These are phyloP conservation scores for Genyomyrus donnyi DNA, from an alignment of 2,113 vertebrate genomes.

Conservation along the genomic window DNA sequence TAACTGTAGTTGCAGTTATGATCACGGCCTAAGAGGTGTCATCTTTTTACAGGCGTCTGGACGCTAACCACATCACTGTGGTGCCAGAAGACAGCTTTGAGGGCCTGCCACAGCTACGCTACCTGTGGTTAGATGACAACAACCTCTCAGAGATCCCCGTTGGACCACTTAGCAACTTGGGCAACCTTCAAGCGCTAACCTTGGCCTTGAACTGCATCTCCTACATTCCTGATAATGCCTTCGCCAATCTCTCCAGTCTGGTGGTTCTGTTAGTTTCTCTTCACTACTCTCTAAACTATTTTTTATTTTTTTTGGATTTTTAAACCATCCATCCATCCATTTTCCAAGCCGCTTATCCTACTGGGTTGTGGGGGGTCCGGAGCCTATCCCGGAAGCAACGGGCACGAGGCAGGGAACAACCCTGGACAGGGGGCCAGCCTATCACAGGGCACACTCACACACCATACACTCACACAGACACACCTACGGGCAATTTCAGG, in stretches of 20 bases:
- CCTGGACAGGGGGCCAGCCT: too few relatives aligned
- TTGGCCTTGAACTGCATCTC: conserved; percentile 90
- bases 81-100: conserved; percentile 91
- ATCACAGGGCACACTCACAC: too few relatives aligned
- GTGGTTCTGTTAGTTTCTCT: conserved; percentile 84
- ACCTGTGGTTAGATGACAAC: conserved; percentile 97
- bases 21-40: background rate
- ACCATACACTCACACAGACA: too few relatives aligned
- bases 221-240: conserved; percentile 82
- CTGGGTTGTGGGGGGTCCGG: too few relatives aligned
- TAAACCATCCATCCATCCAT: too few relatives aligned
- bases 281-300: background rate
- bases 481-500: too few relatives aligned
- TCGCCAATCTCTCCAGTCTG: conserved; percentile 88
- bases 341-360: too few relatives aligned
- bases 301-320: background rate
- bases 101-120: conserved; percentile 82
- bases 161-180: conserved; percentile 75
- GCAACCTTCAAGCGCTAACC: conserved; percentile 84
- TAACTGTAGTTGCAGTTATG: background rate
- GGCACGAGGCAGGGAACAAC: too few relatives aligned
- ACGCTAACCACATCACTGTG: conserved; percentile 87
- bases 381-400: too few relatives aligned
- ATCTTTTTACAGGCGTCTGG: conserved; percentile 68
- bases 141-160: conserved; percentile 80